These are phyloP conservation scores for Norana najaformis DNA, from an alignment of 2,888 invertebrate species.

Conservation along the genomic window DNA sequence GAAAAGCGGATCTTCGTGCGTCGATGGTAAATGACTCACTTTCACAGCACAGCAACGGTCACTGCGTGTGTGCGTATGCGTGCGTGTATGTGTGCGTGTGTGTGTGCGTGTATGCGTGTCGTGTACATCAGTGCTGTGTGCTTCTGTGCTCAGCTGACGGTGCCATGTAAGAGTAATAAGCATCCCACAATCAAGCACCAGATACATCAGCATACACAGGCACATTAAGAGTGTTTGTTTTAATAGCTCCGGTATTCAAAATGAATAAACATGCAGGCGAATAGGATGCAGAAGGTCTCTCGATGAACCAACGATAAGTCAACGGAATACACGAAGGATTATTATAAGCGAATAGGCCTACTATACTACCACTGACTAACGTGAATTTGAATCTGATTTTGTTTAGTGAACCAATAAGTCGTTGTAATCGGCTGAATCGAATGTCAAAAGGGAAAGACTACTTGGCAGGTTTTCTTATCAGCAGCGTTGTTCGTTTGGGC, in stretches of 20 bases:
- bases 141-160: background rate
- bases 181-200: background rate
- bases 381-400: background rate
- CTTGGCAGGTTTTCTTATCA: background rate
- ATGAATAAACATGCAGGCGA: background rate
- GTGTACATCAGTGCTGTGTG: background rate
- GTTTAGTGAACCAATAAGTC: background rate
- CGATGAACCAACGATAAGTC: background rate
- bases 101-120: background rate
- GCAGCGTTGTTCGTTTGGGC: no score
- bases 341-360: background rate
- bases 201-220: background rate
- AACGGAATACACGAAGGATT: background rate
- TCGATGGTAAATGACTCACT: background rate
- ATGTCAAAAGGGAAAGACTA: background rate
- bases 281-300: background rate
- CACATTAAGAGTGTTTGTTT: background rate
- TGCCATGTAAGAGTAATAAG: background rate
- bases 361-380: background rate
- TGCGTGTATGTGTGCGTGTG: background rate
- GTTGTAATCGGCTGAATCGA: background rate
- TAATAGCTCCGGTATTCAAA: background rate
- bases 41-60: background rate
- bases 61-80: no score
- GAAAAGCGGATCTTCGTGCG: background rate